phyloP scores from a whole-genome alignment of 2,797 vertebrate genomes.

The Xenopus petersii region DNA sequence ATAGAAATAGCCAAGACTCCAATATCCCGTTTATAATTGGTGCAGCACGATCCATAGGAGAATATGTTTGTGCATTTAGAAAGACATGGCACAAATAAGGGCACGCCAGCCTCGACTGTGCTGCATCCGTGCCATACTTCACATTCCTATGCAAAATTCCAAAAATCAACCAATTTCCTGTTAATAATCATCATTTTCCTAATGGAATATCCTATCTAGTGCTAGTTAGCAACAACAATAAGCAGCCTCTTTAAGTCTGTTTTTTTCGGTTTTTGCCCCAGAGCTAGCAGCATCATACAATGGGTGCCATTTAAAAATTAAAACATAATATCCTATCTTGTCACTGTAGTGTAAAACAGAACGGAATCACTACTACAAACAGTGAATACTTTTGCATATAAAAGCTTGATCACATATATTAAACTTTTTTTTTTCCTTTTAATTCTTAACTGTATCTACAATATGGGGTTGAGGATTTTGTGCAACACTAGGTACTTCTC shows the following conservation, averaged over 20 bases:
- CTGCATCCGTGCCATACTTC: background rate
- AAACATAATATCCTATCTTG: constrained; percentile 44
- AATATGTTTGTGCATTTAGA: background rate
- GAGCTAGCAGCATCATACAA: constrained; percentile 52
- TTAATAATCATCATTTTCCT: constrained; percentile 58
- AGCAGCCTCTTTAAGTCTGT: constrained; percentile 54
- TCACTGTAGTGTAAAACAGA: constrained; percentile 53
- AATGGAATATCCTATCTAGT: constrained; percentile 66
- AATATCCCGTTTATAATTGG: background rate
- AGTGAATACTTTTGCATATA: constrained; percentile 56
- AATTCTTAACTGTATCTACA: constrained; percentile 66
- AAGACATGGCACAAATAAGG: background rate
- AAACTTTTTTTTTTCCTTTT: constrained; percentile 52
- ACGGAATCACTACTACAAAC: constrained; percentile 55
- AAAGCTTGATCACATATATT: constrained; percentile 54
- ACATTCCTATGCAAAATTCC: constrained; percentile 54
- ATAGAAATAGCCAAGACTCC: background rate
- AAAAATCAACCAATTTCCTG: constrained; percentile 55
- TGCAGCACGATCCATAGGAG: background rate
- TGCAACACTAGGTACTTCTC: constrained; percentile 62
- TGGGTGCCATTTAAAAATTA: constrained; percentile 59
- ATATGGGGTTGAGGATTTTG: constrained; percentile 53
- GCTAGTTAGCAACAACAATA: constrained; percentile 56
- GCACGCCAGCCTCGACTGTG: background rate
- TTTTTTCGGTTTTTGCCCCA: constrained; percentile 50